Percentiles rank a stretch among this genome's conserved stretches.
Evolutionary conservation across 2,888 invertebrate genomes (phyloP).

Genomic region (Megaustenia siamemsis): DNA sequence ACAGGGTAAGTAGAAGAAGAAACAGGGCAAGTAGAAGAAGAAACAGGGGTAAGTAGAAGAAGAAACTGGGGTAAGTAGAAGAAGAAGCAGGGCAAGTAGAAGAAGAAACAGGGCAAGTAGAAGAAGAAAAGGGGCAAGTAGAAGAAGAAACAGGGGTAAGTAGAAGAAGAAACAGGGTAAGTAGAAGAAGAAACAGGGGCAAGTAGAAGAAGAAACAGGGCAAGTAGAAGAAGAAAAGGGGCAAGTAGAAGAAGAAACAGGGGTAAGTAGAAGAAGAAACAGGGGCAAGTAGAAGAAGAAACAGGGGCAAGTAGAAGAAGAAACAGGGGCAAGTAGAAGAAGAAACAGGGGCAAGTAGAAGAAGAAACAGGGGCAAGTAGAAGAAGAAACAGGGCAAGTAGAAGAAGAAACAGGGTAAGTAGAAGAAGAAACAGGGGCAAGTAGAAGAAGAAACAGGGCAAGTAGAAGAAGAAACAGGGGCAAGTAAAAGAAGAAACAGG

Average conservation of each 20-base stretch:
- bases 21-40: neutral
- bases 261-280: neutral
- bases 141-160: neutral
- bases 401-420: neutral
- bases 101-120: neutral
- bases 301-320: neutral
- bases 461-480: neutral
- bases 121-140: neutral
- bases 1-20: neutral
- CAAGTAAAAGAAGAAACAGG: neutral
- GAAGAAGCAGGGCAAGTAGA: neutral
- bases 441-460: neutral
- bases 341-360: neutral
- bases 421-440: neutral
- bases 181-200: neutral
- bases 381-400: no score
- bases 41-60: neutral
- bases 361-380: neutral
- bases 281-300: neutral
- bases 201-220: neutral
- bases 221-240: neutral
- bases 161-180: no score
- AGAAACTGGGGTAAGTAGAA: neutral
- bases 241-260: no score
- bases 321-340: neutral